These are phyloP conservation scores for Drosophila lacertosa DNA, from an alignment of 1,140 invertebrate species.

Conservation along the genomic window DNA sequence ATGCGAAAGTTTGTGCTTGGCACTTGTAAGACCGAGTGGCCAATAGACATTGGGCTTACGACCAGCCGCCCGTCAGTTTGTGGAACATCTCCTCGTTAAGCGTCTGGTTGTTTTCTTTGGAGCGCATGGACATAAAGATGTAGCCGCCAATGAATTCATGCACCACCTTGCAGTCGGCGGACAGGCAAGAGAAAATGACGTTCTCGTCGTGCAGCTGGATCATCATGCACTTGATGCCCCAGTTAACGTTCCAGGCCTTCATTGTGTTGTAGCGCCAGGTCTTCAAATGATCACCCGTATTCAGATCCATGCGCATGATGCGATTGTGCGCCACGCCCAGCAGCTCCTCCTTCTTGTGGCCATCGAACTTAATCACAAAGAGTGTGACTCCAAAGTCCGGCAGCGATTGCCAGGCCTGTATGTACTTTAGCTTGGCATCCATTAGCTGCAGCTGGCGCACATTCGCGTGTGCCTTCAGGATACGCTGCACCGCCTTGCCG, in stretches of 20 bases:
- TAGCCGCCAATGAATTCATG: slow-evolving; percentile 99
- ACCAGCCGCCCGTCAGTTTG: slow-evolving; percentile 99
- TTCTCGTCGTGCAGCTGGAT: slow-evolving; percentile 98
- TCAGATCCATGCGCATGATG: slow-evolving; percentile 97
- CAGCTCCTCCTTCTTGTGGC: slow-evolving; percentile 95
- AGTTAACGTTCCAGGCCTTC: slow-evolving; percentile 99
- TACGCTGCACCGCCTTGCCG: slow-evolving; percentile 92
- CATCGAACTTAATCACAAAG: slow-evolving; percentile 97
- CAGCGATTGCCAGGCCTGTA: slow-evolving; percentile 98
- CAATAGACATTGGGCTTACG: slow-evolving; percentile 36
- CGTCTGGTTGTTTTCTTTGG: slow-evolving; percentile 98
- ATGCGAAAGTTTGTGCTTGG: slow-evolving; percentile 68
- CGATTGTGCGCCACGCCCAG: slow-evolving; percentile 97
- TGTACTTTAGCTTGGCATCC: slow-evolving; percentile 98
- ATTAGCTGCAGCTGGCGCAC: slow-evolving; percentile 95
- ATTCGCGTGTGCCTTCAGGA: slow-evolving; percentile 98
- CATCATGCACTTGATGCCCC: slow-evolving; percentile 99
- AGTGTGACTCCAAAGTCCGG: slow-evolving; percentile 98
- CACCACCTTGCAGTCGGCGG: slow-evolving; percentile 98
- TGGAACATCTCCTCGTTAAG: slow-evolving; percentile 99
- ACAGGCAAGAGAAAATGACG: slow-evolving; percentile 96
- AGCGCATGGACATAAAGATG: slow-evolving; percentile 98
- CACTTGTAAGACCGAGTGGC: slow-evolving; percentile 41
- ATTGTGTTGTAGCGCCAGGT: slow-evolving; percentile 99
- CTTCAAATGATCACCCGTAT: slow-evolving; percentile 96